Conservation (phyloP, 2,797 vertebrate species). For the Clarias platycephalus region DNA sequence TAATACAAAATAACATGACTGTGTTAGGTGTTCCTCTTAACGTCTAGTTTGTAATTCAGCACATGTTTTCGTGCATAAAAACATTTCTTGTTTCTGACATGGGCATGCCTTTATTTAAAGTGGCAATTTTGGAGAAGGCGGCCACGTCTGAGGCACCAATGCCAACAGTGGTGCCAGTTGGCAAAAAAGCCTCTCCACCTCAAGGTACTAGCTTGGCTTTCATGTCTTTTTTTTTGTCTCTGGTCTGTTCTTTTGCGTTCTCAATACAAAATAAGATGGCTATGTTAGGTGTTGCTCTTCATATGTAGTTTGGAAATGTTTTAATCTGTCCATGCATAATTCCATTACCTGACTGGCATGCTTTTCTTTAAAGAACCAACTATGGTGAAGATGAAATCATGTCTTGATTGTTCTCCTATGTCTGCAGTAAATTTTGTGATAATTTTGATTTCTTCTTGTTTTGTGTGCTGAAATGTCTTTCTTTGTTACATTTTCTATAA, state of each 20-base stretch:
- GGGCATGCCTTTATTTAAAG: conserved; percentile 64
- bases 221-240: neutral
- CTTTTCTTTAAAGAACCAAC: conserved; percentile 66
- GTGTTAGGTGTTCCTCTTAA: neutral
- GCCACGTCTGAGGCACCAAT: conserved; percentile 52
- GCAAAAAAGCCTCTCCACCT: conserved; percentile 71
- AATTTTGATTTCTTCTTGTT: neutral
- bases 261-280: neutral
- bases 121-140: conserved; percentile 64
- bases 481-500: neutral
- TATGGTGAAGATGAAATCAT: conserved; percentile 59
- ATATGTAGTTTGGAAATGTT: neutral
- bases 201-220: conserved; percentile 74
- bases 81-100: conserved; percentile 8
- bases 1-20: neutral
- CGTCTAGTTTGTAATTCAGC: neutral
- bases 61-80: neutral
- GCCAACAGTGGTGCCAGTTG: conserved; percentile 46
- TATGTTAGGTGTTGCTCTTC: neutral
- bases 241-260: neutral
- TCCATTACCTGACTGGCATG: conserved; percentile 34
- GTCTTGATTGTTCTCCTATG: neutral
- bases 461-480: neutral
- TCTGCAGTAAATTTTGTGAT: neutral
- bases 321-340: neutral